phyloP scores from a whole-genome alignment of 30 jellyfish, hydroid and myxozoan genomes.

The Mastigias papua region DNA sequence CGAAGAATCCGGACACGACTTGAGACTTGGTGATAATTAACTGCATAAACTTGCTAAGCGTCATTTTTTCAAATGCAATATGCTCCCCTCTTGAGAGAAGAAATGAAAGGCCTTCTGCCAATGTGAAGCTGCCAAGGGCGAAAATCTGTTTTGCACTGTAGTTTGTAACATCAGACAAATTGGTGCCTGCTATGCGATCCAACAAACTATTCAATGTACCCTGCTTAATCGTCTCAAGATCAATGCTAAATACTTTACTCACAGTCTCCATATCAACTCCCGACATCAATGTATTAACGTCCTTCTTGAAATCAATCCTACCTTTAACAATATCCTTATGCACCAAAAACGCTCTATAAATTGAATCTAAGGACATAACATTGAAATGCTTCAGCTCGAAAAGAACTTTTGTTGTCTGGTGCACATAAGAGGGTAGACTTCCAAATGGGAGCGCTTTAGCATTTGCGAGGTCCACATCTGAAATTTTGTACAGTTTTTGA shows the following conservation, averaged over 20 bases:
- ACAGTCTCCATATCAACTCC: not conserved
- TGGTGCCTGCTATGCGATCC: constrained; percentile 20
- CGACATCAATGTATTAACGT: constrained; percentile 3
- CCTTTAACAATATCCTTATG: constrained; percentile 48
- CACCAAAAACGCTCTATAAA: constrained; percentile 20
- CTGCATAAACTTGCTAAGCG: not conserved
- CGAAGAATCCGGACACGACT: constrained; percentile 27
- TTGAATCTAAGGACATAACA: constrained; percentile 33
- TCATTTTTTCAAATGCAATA: not conserved
- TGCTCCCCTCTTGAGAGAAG: not conserved
- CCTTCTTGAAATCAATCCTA: constrained; percentile 12
- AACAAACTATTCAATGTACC: not conserved
- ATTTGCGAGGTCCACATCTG: constrained; percentile 5
- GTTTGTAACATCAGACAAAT: not conserved
- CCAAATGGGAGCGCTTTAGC: constrained; percentile 12
- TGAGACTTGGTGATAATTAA: not conserved
- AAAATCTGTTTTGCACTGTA: not conserved
- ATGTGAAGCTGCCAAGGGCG: constrained; percentile 8
- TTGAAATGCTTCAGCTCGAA: constrained; percentile 29
- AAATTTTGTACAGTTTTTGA: not conserved
- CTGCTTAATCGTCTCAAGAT: not conserved
- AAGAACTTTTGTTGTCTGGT: not conserved
- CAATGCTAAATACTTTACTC: not conserved
- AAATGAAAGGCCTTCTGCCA: constrained; percentile 14
- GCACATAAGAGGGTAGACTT: constrained; percentile 1